Conservation (phyloP, 2,113 vertebrate genomes). For the chimpanzee (Pan troglodytes) region NHGRI_mPanTro3-v2.1_pri NC_072412.2:61420001-61420500, state of each 20-base stretch:
- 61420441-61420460: neutral
- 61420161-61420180: neutral
- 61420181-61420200: conserved; percentile 34
- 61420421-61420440: neutral
- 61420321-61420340: conserved; percentile 39
- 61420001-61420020: neutral
- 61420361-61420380: neutral
- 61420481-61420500: neutral
- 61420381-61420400: neutral
- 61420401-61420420: neutral
- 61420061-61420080: neutral
- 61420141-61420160: neutral
- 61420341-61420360: conserved; percentile 19
- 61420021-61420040: neutral
- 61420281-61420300: neutral
- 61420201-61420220: neutral
- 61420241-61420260: neutral
- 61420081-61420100: neutral
- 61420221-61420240: conserved; percentile 34
- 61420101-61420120: neutral
- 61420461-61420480: neutral
- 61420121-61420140: neutral
- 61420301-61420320: conserved; percentile 36
- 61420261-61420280: conserved; percentile 49
- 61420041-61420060: neutral